Base-by-base conservation (phyloP, 2,888 invertebrate species). In the Rhaphigaster nebulosa region DNA sequence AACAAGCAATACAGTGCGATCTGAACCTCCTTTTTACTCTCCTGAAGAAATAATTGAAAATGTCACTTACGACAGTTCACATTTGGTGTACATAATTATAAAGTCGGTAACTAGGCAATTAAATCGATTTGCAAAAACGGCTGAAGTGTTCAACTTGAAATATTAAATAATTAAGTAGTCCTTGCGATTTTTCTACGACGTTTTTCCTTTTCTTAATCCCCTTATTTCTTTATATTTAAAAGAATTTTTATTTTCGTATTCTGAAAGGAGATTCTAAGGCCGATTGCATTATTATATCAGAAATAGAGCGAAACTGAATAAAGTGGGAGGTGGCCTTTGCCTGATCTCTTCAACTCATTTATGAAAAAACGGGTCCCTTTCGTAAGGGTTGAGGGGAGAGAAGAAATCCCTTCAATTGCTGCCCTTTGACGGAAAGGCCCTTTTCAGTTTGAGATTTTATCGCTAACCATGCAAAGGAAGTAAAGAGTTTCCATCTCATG, bases 391-490 rank as follows among this genome's bases (percentile, higher is more conserved):
- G 34, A n/a, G 70, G 70, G 70, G 10, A 26, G 34, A 0, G 45
- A n/a, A 45, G 45, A 84, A 84, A 84, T 84, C 84, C 23, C 84
- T 84, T 84, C 84, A 84, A 45, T 84, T 84, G 84, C 84, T 84
- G 34, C 70, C 70, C 38, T 76, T 76, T 76, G 70, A 76, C 70
- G 38, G 38, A 76, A 38, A 23, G 70, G 70, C 34, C 70, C 70
- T 76, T 76, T 76, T 76, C 70, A 76, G 70, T 76, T 76, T 76
- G 38, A 76, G 70, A 76, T 76, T 76, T 76, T 76, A 76, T 76
- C 70, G 70, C 70, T 76, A 76, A 20, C 70, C 70, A 34, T 76
- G 70, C 70, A 76, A 76, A 76, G 70, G 38, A 38, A 76, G 70
- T 20, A 76, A 38, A 38, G 70, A 76, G 70, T 76, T 76, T 76